These are phyloP conservation scores for Sinocyclocheilus anophthalmus DNA, from an alignment of 2,113 vertebrate species.

Conservation along the genomic window DNA sequence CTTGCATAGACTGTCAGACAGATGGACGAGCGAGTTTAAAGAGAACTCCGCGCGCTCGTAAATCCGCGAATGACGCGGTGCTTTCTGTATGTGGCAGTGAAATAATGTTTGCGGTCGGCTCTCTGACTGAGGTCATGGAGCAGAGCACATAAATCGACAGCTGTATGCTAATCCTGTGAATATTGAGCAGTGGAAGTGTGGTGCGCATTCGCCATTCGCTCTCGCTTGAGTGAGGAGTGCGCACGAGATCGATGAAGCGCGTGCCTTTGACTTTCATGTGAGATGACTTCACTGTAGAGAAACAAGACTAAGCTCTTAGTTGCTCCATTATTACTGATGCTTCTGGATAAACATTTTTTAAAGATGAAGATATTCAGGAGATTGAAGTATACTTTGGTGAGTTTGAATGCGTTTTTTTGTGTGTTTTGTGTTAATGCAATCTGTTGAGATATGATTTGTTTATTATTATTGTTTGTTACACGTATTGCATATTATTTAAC, in stretches of 20 bases:
- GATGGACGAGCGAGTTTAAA: conserved; percentile 64
- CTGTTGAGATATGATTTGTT: too few relatives aligned
- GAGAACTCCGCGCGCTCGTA: conserved; percentile 57
- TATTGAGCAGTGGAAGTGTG: conserved; percentile 13
- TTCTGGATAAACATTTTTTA: conserved; percentile 65
- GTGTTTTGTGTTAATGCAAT: neutral
- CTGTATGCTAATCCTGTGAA: conserved; percentile 75
- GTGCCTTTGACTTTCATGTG: conserved; percentile 1
- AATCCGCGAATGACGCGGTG: conserved; percentile 54
- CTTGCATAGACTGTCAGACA: conserved; percentile 60
- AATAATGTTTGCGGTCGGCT: conserved; percentile 63
- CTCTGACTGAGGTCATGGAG: conserved; percentile 56
- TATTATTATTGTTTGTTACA: neutral
- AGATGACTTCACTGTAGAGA: conserved; percentile 10
- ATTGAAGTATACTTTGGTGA: conserved; percentile 80
- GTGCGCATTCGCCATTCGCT: conserved; percentile 12
- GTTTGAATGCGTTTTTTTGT: conserved; percentile 44
- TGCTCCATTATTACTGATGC: conserved; percentile 51
- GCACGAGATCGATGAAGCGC: neutral
- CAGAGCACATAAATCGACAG: conserved; percentile 59
- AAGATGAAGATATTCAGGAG: conserved; percentile 83
- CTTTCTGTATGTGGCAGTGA: conserved; percentile 40
- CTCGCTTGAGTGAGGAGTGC: neutral
- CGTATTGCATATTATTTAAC: neutral
- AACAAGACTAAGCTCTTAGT: neutral